Evolutionary conservation across 1,140 invertebrate species (phyloP), one percentile per base, ranked within the genome.

Genomic region (Heliothis subflexa): DNA sequence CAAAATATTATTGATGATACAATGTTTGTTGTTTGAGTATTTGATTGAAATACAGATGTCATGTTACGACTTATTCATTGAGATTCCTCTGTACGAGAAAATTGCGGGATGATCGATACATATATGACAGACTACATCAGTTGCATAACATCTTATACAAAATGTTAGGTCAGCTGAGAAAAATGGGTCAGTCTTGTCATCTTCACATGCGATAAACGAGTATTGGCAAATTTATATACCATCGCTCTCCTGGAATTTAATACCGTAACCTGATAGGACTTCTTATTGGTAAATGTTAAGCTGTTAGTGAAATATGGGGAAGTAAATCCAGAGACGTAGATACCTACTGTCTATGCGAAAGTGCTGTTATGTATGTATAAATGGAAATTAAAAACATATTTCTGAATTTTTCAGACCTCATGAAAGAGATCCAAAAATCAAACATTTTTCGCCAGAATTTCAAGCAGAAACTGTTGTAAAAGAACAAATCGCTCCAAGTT

Each of bases 401-500:
- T 47, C 18, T 45, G n/a, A 16, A 21, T 13, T 28, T 54, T 10
- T 12, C 54, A 45, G 9, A 47, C 47, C 52, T 12, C n/a, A 45
- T 16, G 50, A n/a, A 57, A 59, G 40, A 45, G 5, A 16, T 59
- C 71, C 59, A 18, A 76, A 76, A 64, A 52, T 54, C 47, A 74
- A 61, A 64, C 73, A n/a, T 49, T 64, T 61, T 3, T 47, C n/a
- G n/a, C 52, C 52, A 57, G 52, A 76, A 25, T 52, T 64, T 47
- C 25, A 52, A 52, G 64, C 61, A 52, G 50, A 33, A 55, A 72
- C 52, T 72, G 57, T 62, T 76, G 61, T 64, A 64, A 80, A 76
- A 76, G 73, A 76, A 74, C 73, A 79, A 80, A 80, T 77, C 73
- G 73, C 49, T 76, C 40, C 73, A 77, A 77, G 59, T 62, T 72